These are phyloP conservation scores for Arvicanthis niloticus DNA, from an alignment of 2,113 vertebrate genomes.

Conservation along the genomic window DNA sequence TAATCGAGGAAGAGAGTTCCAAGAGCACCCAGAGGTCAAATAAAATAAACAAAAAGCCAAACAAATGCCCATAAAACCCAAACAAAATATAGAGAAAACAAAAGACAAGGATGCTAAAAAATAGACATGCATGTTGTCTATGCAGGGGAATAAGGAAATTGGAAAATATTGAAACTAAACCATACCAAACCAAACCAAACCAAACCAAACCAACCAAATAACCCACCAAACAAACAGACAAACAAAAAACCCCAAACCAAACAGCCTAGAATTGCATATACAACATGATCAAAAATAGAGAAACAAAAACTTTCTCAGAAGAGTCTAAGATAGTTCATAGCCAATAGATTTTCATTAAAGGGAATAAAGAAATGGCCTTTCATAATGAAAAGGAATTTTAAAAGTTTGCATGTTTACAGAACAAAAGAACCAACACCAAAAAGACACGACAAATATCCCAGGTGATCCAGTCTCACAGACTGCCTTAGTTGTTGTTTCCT, in stretches of 20 bases:
- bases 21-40: not conserved
- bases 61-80: not conserved
- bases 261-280: not conserved
- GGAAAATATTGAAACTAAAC: not conserved
- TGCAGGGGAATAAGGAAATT: not conserved
- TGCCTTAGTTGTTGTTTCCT: not conserved
- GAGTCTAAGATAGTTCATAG: not conserved
- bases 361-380: not conserved
- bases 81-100: not conserved
- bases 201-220: too few relatives aligned
- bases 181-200: not conserved
- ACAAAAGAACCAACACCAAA: too few relatives aligned
- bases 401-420: not conserved
- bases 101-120: not conserved
- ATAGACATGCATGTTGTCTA: not conserved
- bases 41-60: not conserved
- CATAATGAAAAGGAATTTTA: not conserved
- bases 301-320: not conserved
- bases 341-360: not conserved
- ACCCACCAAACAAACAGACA: too few relatives aligned
- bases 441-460: not conserved
- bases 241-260: not conserved
- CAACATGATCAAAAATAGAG: not conserved
- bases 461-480: not conserved
- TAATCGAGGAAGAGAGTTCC: not conserved